Base-by-base conservation (phyloP, 2,888 invertebrate genomes). In the Automeris io region DNA sequence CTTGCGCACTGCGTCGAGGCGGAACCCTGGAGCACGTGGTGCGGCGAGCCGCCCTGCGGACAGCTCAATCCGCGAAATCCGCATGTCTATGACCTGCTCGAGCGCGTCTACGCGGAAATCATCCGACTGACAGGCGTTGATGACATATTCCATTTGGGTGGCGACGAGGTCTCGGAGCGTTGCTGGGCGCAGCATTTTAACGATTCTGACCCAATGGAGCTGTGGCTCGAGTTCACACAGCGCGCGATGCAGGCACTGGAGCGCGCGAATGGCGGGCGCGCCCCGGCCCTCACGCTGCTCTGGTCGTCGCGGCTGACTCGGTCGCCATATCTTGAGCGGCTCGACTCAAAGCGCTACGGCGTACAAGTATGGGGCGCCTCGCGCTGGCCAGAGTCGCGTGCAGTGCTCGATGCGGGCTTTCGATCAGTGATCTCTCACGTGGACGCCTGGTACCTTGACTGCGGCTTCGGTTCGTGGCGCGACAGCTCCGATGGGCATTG, bases 371-470 rank as follows among this genome's bases (percentile, higher is more conserved):
- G 95, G 95, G 94, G 95, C 24, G 91, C 92, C 1, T 93, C 93
- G 51, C 90, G 91, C 31, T 95, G 95, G 93, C 90, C 92, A 1
- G 93, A 94, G 63, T 94, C 95, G 9, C 89, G 91, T 4, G 93
- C 93, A 43, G 87, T 95, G 3, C 75, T 95, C 16, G 90, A 92
- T 49, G 92, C 92, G 39, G 95, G 95, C 2, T 95, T 91, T 74
- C 90, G 91, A 40, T 87, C 94, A 35, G 91, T 96, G 39, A 76
- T 95, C 40, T 95, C 95, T 9, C 95, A 95, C 74, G 95, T 95
- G 38, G 95, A 95, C 68, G 94, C 94, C 3, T 94, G 94, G 94
- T 95, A 95, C 75, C 86, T 95, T 49, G 95, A 95, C 70, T 95
- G 95, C 65, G 95, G 95, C 1, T 95, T 93, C 68, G 95, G 94